These are phyloP conservation scores for Merops nubicus DNA, from an alignment of 2,113 vertebrate species.

Conservation along the genomic window DNA sequence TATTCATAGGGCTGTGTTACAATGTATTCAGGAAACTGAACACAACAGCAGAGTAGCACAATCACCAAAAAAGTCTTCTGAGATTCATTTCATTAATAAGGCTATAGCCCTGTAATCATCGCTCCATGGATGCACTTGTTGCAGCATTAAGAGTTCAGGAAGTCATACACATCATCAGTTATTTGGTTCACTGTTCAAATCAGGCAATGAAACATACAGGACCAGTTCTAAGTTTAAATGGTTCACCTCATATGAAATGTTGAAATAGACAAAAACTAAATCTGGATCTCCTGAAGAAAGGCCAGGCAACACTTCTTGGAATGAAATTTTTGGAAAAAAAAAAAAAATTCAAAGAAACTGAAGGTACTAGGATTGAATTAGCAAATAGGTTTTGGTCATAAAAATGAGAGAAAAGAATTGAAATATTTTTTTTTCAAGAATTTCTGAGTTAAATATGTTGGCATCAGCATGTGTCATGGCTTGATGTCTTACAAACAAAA, in stretches of 20 bases:
- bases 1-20: background rate
- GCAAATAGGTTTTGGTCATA: background rate
- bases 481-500: background rate
- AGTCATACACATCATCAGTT: background rate
- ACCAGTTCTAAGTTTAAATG: background rate
- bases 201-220: background rate
- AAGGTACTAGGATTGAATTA: background rate
- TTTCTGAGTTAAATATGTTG: background rate
- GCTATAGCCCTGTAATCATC: background rate
- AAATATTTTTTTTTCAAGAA: background rate
- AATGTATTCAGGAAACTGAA: background rate
- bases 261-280: background rate
- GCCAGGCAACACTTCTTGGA: background rate
- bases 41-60: background rate
- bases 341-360: background rate
- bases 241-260: background rate
- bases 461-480: background rate
- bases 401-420: background rate
- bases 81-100: background rate
- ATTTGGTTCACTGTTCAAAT: background rate
- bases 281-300: background rate
- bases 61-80: background rate
- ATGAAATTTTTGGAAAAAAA: background rate
- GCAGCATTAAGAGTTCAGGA: background rate
- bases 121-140: background rate